Conservation (phyloP, 2,113 vertebrate species). For the Callorhinus ursinus region DNA sequence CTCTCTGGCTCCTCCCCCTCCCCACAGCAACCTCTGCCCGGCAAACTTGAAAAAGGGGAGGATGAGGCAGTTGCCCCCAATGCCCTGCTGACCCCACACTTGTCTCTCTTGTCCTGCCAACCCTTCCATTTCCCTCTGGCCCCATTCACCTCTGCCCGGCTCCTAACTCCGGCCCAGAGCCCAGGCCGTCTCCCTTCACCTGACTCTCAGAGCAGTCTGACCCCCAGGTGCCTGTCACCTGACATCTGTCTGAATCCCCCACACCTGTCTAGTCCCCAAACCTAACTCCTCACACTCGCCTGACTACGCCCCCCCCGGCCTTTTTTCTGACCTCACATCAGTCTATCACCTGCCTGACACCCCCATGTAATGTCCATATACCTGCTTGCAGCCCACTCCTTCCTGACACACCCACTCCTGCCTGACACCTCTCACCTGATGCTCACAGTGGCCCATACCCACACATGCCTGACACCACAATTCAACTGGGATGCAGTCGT, state of each 20-base stretch:
- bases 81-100: not conserved
- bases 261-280: not conserved
- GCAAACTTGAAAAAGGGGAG: not conserved
- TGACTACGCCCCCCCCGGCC: not conserved
- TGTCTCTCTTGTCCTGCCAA: not conserved
- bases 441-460: not conserved
- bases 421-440: not conserved
- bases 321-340: not conserved
- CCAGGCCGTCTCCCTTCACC: not conserved
- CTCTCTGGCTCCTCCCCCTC: not conserved
- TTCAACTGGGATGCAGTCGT: not conserved
- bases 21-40: not conserved
- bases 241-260: not conserved
- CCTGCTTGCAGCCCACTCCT: not conserved
- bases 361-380: not conserved
- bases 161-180: not conserved
- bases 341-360: not conserved
- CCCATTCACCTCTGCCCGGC: not conserved
- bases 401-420: not conserved
- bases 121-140: not conserved
- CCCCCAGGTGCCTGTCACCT: not conserved
- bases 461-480: not conserved
- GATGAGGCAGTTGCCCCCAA: not conserved
- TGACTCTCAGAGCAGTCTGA: not conserved
- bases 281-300: not conserved